Percentiles rank a stretch among this genome's conserved stretches.
Evolutionary conservation across 2,797 vertebrate species (phyloP).

Genomic region (Toxotes lorentzi): DNA sequence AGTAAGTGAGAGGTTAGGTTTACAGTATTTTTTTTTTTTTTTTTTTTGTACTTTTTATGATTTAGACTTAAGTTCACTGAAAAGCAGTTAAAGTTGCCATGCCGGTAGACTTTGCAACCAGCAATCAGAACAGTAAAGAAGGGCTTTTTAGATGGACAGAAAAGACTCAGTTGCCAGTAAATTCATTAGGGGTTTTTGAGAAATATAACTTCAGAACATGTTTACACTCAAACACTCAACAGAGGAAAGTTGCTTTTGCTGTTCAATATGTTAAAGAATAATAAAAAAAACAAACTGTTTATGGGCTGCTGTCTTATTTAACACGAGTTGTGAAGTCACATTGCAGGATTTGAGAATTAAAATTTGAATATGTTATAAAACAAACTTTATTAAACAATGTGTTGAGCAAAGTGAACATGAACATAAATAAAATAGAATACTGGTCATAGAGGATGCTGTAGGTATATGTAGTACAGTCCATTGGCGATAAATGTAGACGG

Average conservation of each 20-base stretch:
- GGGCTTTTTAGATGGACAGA: constrained; percentile 54
- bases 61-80: constrained; percentile 30
- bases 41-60: constrained; percentile 20
- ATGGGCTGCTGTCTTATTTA: constrained; percentile 40
- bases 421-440: constrained; percentile 74
- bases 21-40: constrained; percentile 15
- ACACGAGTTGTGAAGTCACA: constrained; percentile 1
- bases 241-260: constrained; percentile 75
- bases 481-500: constrained; percentile 10
- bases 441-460: constrained; percentile 48
- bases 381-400: constrained; percentile 73
- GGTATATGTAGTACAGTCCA: constrained; percentile 35
- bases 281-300: constrained; percentile 74
- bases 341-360: neutral
- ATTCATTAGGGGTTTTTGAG: constrained; percentile 30
- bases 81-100: constrained; percentile 17
- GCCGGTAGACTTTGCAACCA: constrained; percentile 24
- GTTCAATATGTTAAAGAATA: constrained; percentile 77
- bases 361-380: constrained; percentile 56
- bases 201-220: constrained; percentile 60
- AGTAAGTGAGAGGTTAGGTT: constrained; percentile 31
- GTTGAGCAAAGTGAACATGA: constrained; percentile 50
- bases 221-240: constrained; percentile 74
- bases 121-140: constrained; percentile 22
- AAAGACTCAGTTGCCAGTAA: constrained; percentile 42